Conservation (phyloP, 2,888 invertebrate species). For the Oxycera nigricornis region DNA sequence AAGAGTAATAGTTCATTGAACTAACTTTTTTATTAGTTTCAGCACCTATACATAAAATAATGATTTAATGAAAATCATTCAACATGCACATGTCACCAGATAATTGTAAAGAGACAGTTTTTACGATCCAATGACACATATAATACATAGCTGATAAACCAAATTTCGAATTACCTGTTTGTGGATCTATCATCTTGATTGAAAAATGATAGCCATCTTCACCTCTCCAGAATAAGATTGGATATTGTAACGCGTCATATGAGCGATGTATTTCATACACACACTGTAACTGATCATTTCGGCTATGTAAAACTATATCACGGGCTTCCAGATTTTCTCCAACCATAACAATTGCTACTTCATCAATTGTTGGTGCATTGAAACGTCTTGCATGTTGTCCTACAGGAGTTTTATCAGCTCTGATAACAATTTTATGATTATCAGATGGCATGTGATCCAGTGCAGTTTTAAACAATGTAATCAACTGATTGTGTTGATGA, state of each 20-base stretch:
- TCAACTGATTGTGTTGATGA: conserved; percentile 51
- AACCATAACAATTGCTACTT: conserved; percentile 56
- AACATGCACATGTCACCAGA: too few species aligned
- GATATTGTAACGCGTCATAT: conserved; percentile 56
- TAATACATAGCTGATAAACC: too few species aligned
- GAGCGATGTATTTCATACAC: conserved; percentile 49
- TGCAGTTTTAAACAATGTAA: conserved; percentile 52
- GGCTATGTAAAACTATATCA: conserved; percentile 53
- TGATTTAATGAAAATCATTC: too few species aligned
- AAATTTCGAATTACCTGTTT: too few species aligned
- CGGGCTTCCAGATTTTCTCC: conserved; percentile 53
- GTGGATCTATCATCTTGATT: too few species aligned
- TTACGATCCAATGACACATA: too few species aligned
- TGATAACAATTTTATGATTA: too few species aligned
- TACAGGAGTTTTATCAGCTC: conserved; percentile 54
- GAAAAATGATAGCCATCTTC: too few species aligned
- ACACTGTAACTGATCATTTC: conserved; percentile 32
- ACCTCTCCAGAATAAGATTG: conserved; percentile 25
- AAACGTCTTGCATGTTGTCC: conserved; percentile 53
- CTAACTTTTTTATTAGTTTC: too few species aligned
- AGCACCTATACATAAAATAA: too few species aligned
- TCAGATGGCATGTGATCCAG: conserved; percentile 52
- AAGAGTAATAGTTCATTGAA: too few species aligned
- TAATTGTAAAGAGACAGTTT: too few species aligned
- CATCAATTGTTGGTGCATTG: conserved; percentile 56